A percentile compares a stretch with the other conserved stretches of the same genome.
phyloP scores from a whole-genome alignment of 2,888 invertebrate species.

The Stenichneumon culpator region DNA sequence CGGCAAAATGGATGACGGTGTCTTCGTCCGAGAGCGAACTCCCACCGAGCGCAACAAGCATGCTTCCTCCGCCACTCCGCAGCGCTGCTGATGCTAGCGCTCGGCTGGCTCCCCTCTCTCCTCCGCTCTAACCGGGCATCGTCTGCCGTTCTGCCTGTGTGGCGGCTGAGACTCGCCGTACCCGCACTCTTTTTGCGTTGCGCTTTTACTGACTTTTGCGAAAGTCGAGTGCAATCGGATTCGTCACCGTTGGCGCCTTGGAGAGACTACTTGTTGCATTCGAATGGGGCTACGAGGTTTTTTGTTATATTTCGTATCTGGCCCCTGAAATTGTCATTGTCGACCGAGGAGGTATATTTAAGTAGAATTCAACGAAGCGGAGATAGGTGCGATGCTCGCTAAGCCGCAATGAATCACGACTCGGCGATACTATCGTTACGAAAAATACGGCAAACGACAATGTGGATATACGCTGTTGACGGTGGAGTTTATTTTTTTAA shows the following conservation, averaged over 20 bases:
- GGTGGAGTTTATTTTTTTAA: too few species aligned
- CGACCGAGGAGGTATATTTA: neutral
- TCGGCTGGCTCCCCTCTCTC: neutral
- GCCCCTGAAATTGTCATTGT: neutral
- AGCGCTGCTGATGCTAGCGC: constrained; percentile 11
- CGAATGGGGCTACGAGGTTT: neutral
- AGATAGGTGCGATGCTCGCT: neutral
- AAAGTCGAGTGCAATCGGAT: neutral
- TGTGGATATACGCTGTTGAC: neutral
- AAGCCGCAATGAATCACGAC: neutral
- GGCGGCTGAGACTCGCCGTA: neutral
- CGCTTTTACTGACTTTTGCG: neutral
- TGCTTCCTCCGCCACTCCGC: constrained; percentile 6
- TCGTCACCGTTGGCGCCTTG: neutral
- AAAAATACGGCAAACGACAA: neutral
- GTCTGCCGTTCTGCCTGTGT: neutral
- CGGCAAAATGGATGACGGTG: neutral
- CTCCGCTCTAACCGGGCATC: neutral
- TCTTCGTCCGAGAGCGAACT: constrained; percentile 10
- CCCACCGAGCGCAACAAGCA: constrained; percentile 31
- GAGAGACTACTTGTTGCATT: neutral
- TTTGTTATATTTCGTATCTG: neutral
- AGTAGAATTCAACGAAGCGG: neutral
- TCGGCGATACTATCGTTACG: neutral
- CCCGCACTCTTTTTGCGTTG: neutral